Percentiles rank a stretch among this genome's conserved stretches.
Evolutionary conservation across 2,797 vertebrate genomes (phyloP).

Genomic region (Anomalospiza imberbis): DNA sequence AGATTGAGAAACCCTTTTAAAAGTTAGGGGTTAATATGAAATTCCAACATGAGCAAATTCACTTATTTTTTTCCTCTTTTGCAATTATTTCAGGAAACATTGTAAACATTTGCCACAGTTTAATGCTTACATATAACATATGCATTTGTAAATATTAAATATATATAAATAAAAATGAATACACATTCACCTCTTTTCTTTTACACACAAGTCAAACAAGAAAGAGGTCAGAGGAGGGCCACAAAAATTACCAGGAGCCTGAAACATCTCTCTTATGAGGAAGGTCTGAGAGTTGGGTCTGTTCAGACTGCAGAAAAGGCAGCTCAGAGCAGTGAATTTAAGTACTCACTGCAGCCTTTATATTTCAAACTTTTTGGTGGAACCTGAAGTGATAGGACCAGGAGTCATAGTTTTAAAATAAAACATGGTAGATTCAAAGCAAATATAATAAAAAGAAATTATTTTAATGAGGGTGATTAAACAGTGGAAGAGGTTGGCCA

Average conservation of each 20-base stretch:
- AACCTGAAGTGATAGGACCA: fast-evolving
- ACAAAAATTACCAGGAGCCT: background rate
- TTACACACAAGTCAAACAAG: background rate
- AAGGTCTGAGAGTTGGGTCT: background rate
- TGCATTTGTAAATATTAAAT: background rate
- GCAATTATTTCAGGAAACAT: background rate
- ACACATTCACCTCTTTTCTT: background rate
- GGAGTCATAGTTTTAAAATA: background rate
- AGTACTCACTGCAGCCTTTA: background rate
- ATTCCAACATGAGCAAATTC: background rate
- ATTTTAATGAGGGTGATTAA: background rate
- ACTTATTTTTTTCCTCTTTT: background rate
- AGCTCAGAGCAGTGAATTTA: background rate
- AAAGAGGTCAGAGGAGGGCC: fast-evolving
- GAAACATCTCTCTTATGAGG: background rate
- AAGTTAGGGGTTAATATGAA: background rate
- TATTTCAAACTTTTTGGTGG: background rate
- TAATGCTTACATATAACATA: background rate
- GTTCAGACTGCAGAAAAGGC: background rate
- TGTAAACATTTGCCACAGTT: background rate
- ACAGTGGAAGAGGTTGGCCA: background rate
- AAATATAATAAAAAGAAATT: background rate
- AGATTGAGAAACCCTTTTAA: background rate
- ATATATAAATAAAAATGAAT: background rate
- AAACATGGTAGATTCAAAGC: background rate